These are phyloP conservation scores for Danio rerio DNA, from an alignment of 2,113 vertebrate genomes.

Conservation along the genomic window DNA sequence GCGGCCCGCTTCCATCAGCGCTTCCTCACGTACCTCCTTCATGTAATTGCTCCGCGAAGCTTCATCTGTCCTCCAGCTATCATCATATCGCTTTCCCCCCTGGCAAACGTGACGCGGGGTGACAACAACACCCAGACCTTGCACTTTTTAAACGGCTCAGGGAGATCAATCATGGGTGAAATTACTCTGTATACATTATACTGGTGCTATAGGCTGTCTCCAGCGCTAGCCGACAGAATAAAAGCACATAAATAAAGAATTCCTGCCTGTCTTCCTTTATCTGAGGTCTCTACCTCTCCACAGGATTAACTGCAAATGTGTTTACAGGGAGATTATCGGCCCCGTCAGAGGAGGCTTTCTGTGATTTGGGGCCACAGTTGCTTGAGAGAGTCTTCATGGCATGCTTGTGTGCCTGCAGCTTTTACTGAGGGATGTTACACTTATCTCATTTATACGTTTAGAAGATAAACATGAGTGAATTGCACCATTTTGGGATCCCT, in stretches of 20 bases:
- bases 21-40: constrained; percentile 46
- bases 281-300: constrained; percentile 52
- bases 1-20: constrained; percentile 34
- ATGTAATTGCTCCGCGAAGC: constrained; percentile 56
- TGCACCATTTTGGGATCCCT: not conserved
- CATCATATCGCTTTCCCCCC: constrained; percentile 56
- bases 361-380: constrained; percentile 58
- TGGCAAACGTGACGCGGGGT: constrained; percentile 58
- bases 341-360: constrained; percentile 65
- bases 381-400: not conserved
- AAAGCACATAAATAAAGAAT: constrained; percentile 67
- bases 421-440: not conserved
- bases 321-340: constrained; percentile 76
- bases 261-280: constrained; percentile 69
- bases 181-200: constrained; percentile 77
- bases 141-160: constrained; percentile 73
- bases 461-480: not conserved
- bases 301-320: constrained; percentile 77
- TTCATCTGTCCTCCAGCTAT: constrained; percentile 63
- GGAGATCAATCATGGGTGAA: constrained; percentile 80
- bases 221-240: constrained; percentile 54
- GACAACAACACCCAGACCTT: constrained; percentile 63
- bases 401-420: not conserved
- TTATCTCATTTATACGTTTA: not conserved
- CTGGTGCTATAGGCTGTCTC: constrained; percentile 62